Evolutionary conservation across 1,140 invertebrate genomes (phyloP), one percentile per base, ranked within the genome.

Genomic region (Drosophila mauritiana): DNA sequence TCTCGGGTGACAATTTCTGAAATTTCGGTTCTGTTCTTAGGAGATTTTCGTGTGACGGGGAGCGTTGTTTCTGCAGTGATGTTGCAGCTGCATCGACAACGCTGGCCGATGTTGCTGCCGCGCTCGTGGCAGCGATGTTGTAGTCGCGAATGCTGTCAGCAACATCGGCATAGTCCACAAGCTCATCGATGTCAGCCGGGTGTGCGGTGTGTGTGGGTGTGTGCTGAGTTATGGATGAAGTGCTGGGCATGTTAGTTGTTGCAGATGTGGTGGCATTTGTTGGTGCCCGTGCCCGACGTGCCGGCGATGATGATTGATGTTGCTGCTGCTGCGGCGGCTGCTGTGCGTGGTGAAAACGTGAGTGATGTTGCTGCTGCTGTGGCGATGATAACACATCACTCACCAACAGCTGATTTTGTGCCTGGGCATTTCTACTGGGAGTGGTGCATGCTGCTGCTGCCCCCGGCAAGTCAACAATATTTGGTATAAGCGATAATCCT

Each of bases 1-100:
- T 92, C 48, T 92, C 91, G 4, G 91, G 91, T 13, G 91, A 92
- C 13, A 92, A 49, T 56, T 91, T 91, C 91, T 91, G 91, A 91
- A 92, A 92, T 91, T 92, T 89, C n/a, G 74, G 74, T 81, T 91
- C 91, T 39, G 78, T 79, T 78, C 88, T 90, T 56, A 91, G 81
- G 57, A 91, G 84, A 68, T 91, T 91, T 53, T 91, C 90, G 56
- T 91, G 78, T 8, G 90, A 91, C 11, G 90, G 78, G 11, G 90
- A 91, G 49, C 77, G 86, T 27, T 79, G 69, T 43, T 75, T 79
- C 34, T 48, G 53, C 15, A 56, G 34, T 46, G 59, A 34, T 73
- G 43, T 42, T 54, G 75, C 54, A 54, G 52, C 64, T 64, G 82
- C 63, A 69, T 73, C 82, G 49, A 57, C 59, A 43, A 42, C 64